Evolutionary conservation across 2,797 vertebrate genomes (phyloP).

Genomic region (Lagocephalus sceleratus): DNA sequence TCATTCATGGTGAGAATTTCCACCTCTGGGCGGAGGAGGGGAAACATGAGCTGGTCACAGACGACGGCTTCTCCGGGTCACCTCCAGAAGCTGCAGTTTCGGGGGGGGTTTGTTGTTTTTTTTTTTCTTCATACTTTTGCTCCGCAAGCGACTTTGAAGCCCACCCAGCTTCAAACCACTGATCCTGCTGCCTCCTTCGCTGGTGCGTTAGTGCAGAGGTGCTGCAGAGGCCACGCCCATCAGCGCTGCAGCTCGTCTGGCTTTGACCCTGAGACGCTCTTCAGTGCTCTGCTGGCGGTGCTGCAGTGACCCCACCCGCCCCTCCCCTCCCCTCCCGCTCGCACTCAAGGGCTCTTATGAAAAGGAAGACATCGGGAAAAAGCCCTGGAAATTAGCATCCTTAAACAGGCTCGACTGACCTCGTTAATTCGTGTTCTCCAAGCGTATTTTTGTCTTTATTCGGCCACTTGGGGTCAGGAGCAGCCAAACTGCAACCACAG

Average conservation of each 20-base stretch:
- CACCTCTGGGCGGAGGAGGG: slow-evolving; percentile 4
- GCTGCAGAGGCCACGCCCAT: slow-evolving; percentile 74
- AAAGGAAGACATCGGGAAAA: neutral
- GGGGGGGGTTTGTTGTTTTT: no score
- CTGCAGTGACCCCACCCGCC: slow-evolving; percentile 60
- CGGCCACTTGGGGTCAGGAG: neutral
- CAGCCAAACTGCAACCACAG: neutral
- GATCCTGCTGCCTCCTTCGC: slow-evolving; percentile 32
- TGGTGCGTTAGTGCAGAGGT: slow-evolving; percentile 58
- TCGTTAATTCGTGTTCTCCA: neutral
- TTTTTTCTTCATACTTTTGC: slow-evolving; percentile 15
- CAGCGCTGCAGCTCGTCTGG: slow-evolving; percentile 36
- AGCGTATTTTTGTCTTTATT: neutral
- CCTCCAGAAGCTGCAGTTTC: no score
- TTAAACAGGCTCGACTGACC: no score
- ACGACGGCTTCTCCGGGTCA: no score
- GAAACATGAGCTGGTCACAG: slow-evolving; percentile 33
- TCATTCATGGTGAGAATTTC: slow-evolving; percentile 29
- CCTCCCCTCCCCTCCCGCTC: slow-evolving; percentile 22
- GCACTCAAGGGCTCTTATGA: slow-evolving; percentile 2
- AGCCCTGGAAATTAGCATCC: slow-evolving; percentile 3
- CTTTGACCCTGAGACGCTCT: slow-evolving; percentile 65
- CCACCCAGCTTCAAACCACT: slow-evolving; percentile 21
- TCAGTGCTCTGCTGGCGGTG: slow-evolving; percentile 40
- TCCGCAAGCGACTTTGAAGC: slow-evolving; percentile 48